Base-by-base conservation (phyloP, 2,888 invertebrate genomes). In the Epistrophella euchroma region DNA sequence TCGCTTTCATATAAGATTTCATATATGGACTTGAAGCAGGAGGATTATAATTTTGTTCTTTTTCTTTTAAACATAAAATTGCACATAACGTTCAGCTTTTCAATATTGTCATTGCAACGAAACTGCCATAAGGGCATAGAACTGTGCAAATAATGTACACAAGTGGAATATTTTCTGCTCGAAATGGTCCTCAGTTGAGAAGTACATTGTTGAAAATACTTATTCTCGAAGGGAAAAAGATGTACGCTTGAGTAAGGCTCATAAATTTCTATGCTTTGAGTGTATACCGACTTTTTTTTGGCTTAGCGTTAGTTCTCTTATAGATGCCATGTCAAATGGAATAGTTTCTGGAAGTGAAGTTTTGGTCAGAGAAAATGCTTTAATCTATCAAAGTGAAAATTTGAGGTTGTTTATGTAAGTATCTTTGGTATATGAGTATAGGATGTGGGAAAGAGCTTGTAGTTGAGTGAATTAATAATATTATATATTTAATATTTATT, bases 141-240 rank as follows among this genome's bases (percentile, higher is more conserved):
- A 76, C 75, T 85, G 80, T 85, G 74, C 80, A 79, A 85, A 80
- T 80, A 80, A 85, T 80, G 80, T 80, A 75, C 75, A 75, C 71
- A 85, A 80, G 84, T 85, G 80, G 75, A 80, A 85, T 80, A 85
- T 80, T 85, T 85, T 85, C 84, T 85, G 84, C 80, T 76, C 60
- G 84, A 80, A 85, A 76, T 85, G 72, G 66, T 85, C 72, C 68
- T 85, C 80, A 85, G 84, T 80, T 60, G 68, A 85, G 80, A 76
- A 72, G 80, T 50, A 85, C 84, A 80, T 85, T 85, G 80, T 85
- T 85, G 84, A 80, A 72, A 80, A 76, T 76, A 85, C 80, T 76
- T 75, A 72, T 68, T 84, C 79, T 84, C 58, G 22, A 50, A 85
- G 71, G 84, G 47, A 68, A 75, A 68, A 72, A 47, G 52, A 55